These are phyloP conservation scores for Chrysomela aeneicollis DNA, from an alignment of 2,888 invertebrate species.

Conservation along the genomic window DNA sequence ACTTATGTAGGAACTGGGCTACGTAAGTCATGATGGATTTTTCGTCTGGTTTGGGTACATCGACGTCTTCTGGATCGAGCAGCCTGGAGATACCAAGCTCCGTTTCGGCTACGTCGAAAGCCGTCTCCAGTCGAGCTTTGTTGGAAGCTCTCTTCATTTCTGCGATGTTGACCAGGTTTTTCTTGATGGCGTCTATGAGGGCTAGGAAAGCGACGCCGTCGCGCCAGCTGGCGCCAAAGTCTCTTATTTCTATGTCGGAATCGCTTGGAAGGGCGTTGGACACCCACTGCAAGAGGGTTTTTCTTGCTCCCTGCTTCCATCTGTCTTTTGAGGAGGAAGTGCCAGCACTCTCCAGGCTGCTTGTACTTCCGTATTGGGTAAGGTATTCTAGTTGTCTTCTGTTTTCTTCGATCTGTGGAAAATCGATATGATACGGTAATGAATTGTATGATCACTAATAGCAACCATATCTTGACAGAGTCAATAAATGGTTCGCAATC, in stretches of 20 bases:
- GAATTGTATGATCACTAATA: constrained; percentile 19
- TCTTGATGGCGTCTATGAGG: constrained; percentile 93
- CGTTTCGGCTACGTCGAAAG: constrained; percentile 91
- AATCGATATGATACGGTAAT: not conserved
- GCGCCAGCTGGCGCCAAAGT: constrained; percentile 96
- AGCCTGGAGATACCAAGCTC: constrained; percentile 91
- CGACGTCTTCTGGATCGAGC: constrained; percentile 94
- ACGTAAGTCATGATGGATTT: constrained; percentile 99
- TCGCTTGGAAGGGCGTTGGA: constrained; percentile 91
- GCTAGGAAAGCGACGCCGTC: constrained; percentile 96
- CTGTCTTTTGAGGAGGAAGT: constrained; percentile 74
- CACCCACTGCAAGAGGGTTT: constrained; percentile 93
- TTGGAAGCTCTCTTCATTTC: constrained; percentile 82
- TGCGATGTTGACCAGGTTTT: constrained; percentile 88
- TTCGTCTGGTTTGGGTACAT: constrained; percentile 95
- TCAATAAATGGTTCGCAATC: too few species aligned
- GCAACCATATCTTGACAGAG: too few species aligned
- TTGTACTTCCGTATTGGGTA: constrained; percentile 81
- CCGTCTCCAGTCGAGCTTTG: constrained; percentile 85
- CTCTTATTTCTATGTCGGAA: constrained; percentile 86
- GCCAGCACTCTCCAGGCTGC: constrained; percentile 84
- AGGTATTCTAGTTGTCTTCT: constrained; percentile 87
- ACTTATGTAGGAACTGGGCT: constrained; percentile 96
- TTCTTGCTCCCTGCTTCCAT: constrained; percentile 90
- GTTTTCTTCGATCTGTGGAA: constrained; percentile 91